phyloP scores from a whole-genome alignment of 2,888 invertebrate species.

The Yponomeuta cagnagella region DNA sequence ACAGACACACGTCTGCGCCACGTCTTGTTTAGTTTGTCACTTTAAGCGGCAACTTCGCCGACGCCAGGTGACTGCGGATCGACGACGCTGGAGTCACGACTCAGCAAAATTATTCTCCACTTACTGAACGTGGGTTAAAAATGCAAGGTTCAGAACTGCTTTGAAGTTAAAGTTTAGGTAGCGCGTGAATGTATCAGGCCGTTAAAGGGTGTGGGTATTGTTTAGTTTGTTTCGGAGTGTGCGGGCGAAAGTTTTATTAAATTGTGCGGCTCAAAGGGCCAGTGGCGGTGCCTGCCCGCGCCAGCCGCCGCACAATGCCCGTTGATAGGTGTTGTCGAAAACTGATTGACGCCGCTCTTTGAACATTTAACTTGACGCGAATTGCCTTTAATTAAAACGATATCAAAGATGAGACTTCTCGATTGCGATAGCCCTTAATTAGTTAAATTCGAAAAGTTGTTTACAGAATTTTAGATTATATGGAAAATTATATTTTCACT shows the following conservation, averaged over 20 bases:
- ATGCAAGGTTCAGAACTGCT: neutral
- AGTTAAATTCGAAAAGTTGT: conserved; percentile 48
- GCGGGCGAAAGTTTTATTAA: conserved; percentile 37
- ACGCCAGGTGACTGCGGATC: conserved; percentile 50
- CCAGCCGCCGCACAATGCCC: conserved; percentile 28
- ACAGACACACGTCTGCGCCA: conserved; percentile 56
- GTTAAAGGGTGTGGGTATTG: conserved; percentile 34
- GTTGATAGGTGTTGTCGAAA: conserved; percentile 48
- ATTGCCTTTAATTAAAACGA: conserved; percentile 62
- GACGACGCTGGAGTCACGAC: conserved; percentile 30
- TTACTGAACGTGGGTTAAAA: neutral
- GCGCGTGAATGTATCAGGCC: conserved; percentile 34
- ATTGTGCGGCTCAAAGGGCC: conserved; percentile 34
- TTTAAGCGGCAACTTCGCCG: conserved; percentile 52
- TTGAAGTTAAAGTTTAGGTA: conserved; percentile 19
- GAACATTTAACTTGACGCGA: conserved; percentile 45
- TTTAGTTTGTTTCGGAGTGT: conserved; percentile 31
- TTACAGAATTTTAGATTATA: conserved; percentile 30
- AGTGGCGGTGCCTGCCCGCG: conserved; percentile 25
- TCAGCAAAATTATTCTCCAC: conserved; percentile 37
- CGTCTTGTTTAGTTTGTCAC: conserved; percentile 60
- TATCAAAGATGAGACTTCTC: conserved; percentile 50
- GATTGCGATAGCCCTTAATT: conserved; percentile 40
- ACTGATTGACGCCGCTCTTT: conserved; percentile 56
- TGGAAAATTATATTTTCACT: neutral